Evolutionary conservation across 2,113 vertebrate genomes (phyloP).

Genomic region (Rhinogobius similis): DNA sequence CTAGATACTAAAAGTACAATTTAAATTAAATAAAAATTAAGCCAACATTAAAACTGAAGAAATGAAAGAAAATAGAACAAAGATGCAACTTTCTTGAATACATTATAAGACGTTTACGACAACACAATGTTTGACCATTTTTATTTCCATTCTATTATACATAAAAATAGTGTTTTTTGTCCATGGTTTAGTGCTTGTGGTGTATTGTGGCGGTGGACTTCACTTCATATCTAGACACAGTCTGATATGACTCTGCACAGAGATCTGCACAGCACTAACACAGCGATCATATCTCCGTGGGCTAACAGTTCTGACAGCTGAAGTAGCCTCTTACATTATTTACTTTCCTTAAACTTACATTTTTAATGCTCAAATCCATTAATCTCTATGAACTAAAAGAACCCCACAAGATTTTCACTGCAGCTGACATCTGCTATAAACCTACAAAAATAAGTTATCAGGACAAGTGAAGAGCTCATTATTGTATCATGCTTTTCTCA

Average conservation of each 20-base stretch:
- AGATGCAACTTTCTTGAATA: no score
- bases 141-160: no score
- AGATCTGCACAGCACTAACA: background rate
- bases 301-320: slow-evolving; percentile 45
- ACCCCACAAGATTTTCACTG: background rate
- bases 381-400: background rate
- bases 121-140: no score
- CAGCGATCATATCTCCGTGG: background rate
- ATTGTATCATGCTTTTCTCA: background rate
- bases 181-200: no score
- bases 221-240: background rate
- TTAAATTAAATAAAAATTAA: no score
- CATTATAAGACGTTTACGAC: no score
- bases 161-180: no score
- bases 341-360: slow-evolving; percentile 37
- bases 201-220: no score
- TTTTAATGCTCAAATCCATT: background rate
- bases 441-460: background rate
- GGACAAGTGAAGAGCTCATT: background rate
- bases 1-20: no score
- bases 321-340: slow-evolving; percentile 54
- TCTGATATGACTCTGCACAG: no score
- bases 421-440: background rate
- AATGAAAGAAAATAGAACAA: no score
- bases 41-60: background rate